Evolutionary conservation across 1,140 invertebrate genomes (phyloP), one percentile per base, ranked within the genome.

Genomic region (Proctacanthus coquilletti): DNA sequence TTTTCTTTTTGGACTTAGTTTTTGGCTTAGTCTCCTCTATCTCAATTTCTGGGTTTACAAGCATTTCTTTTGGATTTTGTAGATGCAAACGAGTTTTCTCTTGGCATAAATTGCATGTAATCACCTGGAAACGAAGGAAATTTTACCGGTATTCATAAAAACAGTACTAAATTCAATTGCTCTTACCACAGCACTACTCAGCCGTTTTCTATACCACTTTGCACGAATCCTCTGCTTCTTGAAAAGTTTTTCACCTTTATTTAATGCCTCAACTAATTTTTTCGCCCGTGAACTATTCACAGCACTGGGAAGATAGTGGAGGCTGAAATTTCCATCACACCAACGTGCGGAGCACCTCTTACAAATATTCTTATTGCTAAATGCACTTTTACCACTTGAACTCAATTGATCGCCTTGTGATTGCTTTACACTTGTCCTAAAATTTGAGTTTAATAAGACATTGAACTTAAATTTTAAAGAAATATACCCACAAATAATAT

Each of bases 51-150:
- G 23, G 6, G 6, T 25, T 25, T 25, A 25, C 23, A n/a, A 10
- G 14, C 14, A 10, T 27, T 39, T 21, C 33, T 29, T 29, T 25
- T 29, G 40, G 33, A 41, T 43, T 47, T 1, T 27, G 14, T 17
- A 40, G 32, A 4, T 25, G 13, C 4, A 41, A 31, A 18, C 13
- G 23, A 15, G 23, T 25, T 34, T 40, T 20, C 30, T 51, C 42
- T 27, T 47, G 39, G 40, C 49, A 52, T 32, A 46, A 38, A 19
- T 29, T 38, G 41, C 48, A 51, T 15, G 13, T 44, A 20, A 36
- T 18, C 6, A 44, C 37, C 49, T 53, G 38, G 15, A 46, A 45
- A 40, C 4, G 23, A 27, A 27, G 13, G 23, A 9, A 27, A 27
- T 27, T 27, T 8, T 13, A 27, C 8, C 13, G 23, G 23, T 9